Evolutionary conservation across 1,140 invertebrate species (phyloP), one percentile per base, ranked within the genome.

Genomic region (Drosophila sechellia): DNA sequence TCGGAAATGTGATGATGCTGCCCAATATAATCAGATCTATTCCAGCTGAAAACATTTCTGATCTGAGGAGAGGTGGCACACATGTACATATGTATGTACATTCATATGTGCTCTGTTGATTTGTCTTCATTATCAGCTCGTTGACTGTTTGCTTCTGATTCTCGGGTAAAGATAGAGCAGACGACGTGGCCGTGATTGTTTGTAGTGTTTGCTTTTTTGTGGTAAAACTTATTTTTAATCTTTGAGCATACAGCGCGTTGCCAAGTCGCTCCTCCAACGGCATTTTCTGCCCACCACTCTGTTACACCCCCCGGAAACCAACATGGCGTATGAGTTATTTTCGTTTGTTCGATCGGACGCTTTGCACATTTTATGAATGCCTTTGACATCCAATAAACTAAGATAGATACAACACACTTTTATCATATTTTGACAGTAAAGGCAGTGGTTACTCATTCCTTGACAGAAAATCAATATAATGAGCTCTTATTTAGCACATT

Each of bases 141-240:
- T 71, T 63, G 61, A 60, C 48, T 84, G 58, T 73, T 80, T 71
- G 46, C 63, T 45, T 65, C 22, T 17, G 64, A 68, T 73, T 77
- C 61, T 86, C 77, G 59, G 17, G 69, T 78, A 87, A 85, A 81
- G 63, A 85, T 34, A 42, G 13, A 45, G 17, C 54, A 75, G 72
- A 46, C 58, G 35, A 52, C 57, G 65, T 65, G 70, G 52, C 59
- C 71, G 25, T 75, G 72, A 55, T 53, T 65, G 71, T 59, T 74
- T 52, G 59, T 75, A 64, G 58, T 64, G 37, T 59, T 70, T 43
- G 27, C 40, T 42, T 48, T 66, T 50, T 20, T 58, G 69, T 53
- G 61, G 70, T 81, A 69, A 56, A 60, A 81, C 66, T 70, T 86
- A 86, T 86, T 86, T 86, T 72, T 86, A 86, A 86, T 83, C 81